phyloP scores from a whole-genome alignment of 2,888 invertebrate species.

The Bedellia somnulentella region DNA sequence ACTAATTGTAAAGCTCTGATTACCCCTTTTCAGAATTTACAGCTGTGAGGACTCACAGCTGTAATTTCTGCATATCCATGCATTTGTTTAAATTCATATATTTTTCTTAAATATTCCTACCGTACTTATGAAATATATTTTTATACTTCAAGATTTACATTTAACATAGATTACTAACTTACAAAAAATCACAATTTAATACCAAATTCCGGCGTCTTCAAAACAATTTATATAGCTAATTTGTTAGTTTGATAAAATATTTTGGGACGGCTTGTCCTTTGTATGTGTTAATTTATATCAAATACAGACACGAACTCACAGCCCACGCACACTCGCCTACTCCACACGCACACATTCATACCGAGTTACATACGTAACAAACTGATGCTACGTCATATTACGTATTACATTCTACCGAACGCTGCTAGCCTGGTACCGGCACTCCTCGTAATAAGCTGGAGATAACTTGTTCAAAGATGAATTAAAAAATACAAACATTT shows the following conservation, averaged over 20 bases:
- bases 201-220: neutral
- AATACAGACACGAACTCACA: constrained; percentile 17
- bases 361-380: too few species aligned
- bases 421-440: constrained; percentile 47
- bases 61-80: too few species aligned
- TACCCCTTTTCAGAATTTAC: too few species aligned
- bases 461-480: constrained; percentile 51
- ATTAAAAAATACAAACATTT: constrained; percentile 14
- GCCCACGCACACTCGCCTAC: constrained; percentile 2
- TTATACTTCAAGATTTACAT: too few species aligned
- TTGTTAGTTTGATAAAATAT: neutral
- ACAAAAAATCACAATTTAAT: neutral
- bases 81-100: too few species aligned
- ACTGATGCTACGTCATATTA: constrained; percentile 47
- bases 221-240: neutral
- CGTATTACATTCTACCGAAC: constrained; percentile 32
- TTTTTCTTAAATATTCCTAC: too few species aligned
- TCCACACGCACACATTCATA: constrained; percentile 19
- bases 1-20: too few species aligned
- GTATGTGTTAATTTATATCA: too few species aligned
- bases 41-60: too few species aligned
- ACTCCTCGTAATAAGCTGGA: constrained; percentile 57
- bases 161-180: too few species aligned
- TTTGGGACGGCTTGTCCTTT: too few species aligned
- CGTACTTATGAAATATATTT: too few species aligned